Percentiles rank a stretch among this genome's conserved stretches.
These are phyloP conservation scores for Trogon surrucura DNA, from an alignment of 2,113 vertebrate genomes.

Conservation along the genomic window DNA sequence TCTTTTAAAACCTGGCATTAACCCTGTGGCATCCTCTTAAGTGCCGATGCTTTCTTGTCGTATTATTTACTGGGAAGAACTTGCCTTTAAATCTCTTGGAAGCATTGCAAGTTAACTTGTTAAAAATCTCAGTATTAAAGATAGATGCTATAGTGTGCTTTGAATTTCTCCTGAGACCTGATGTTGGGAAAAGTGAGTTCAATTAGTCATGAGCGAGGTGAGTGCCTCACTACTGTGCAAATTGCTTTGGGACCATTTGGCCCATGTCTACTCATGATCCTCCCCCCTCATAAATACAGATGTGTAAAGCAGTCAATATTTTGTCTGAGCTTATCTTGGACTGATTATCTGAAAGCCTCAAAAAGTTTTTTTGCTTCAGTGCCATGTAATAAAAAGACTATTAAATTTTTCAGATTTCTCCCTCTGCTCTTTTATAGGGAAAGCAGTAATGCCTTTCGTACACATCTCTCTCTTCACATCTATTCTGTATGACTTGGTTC, in stretches of 20 bases:
- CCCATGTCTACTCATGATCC: conserved; percentile 20
- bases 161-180: conserved; percentile 45
- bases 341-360: conserved; percentile 6
- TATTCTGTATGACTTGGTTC: conserved; percentile 36
- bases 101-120: conserved; percentile 20
- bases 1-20: conserved; percentile 70
- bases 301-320: conserved; percentile 50
- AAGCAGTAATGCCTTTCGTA: background rate
- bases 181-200: conserved; percentile 49
- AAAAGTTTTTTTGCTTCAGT: background rate
- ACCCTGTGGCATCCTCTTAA: conserved; percentile 66
- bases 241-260: conserved; percentile 62
- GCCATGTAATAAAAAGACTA: background rate
- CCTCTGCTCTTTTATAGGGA: background rate
- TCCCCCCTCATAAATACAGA: conserved; percentile 33
- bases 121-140: conserved; percentile 34
- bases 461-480: background rate
- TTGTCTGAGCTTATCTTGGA: conserved; percentile 43
- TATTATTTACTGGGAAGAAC: conserved; percentile 52
- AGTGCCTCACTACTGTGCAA: conserved; percentile 62
- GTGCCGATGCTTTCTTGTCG: conserved; percentile 42
- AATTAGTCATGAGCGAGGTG: conserved; percentile 58
- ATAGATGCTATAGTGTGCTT: background rate
- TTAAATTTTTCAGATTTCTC: conserved; percentile 20
- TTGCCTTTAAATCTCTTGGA: conserved; percentile 40